Evolutionary conservation across 2,888 invertebrate species (phyloP), one percentile per base, ranked within the genome.

Genomic region (Conistra vaccinii): DNA sequence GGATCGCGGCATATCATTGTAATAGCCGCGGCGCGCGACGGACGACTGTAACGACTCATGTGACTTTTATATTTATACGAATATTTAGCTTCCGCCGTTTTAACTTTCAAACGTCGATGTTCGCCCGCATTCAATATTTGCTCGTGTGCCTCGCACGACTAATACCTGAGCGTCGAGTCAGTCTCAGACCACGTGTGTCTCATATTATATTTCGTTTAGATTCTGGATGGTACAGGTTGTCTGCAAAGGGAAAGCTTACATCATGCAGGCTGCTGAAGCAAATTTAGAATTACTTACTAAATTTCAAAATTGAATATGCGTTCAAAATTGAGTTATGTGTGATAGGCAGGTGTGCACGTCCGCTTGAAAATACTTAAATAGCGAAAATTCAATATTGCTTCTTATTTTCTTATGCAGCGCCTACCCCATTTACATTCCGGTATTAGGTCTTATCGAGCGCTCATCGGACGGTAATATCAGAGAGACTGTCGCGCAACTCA

Each of bases 61-160:
- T 75, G 39, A 75, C 39, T 62, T 58, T 68, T 70, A 70, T 77
- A 82, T 78, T 67, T 77, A 61, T 51, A 53, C 35, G 17, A 77
- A n/a, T 67, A 39, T 76, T 55, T 42, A 17, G 35, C 75, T 58
- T 60, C 57, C 45, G 42, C 12, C 12, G 12, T 12, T 78, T 63
- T n/a, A 32, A 9, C 32, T 55, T 29, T 2, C 20, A 14, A 69
- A 14, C 26, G 51, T 65, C 51, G 26, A 26, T 70, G 26, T 23
- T 26, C 45, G 45, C n/a, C 32, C 23, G 42, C 6, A 42, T 42
- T 12, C 68, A n/a, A n/a, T 26, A 17, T 73, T 61, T 23, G n/a
- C 42, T 29, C 20, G 12, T 32, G 76, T 23, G 20, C 42, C 39
- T 48, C 14, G 14, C n/a, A 26, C 42, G 14, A 20, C 23, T 74